A percentile compares a stretch with the other conserved stretches of the same genome.
These are phyloP conservation scores for Schizothorax lantsangensis DNA, from an alignment of 2,797 vertebrate genomes.

Conservation along the genomic window DNA sequence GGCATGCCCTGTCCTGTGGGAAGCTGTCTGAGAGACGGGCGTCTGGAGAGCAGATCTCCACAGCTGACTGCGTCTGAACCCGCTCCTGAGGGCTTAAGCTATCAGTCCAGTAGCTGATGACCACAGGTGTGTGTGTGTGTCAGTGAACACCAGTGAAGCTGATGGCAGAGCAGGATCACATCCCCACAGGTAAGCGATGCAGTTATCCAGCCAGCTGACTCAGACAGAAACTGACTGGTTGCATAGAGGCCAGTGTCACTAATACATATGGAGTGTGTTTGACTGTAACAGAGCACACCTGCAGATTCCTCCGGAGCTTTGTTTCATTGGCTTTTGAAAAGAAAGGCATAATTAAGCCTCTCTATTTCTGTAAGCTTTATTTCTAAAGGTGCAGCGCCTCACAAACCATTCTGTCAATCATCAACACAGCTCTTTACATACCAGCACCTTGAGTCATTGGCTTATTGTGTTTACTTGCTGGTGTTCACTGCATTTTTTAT, in stretches of 20 bases:
- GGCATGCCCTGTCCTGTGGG: conserved; percentile 16
- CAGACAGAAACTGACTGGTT: neutral
- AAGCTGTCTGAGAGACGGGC: neutral
- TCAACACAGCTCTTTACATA: neutral
- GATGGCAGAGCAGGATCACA: conserved; percentile 9
- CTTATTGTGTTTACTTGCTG: neutral
- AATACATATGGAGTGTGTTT: neutral
- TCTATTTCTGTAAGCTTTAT: neutral
- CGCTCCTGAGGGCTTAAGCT: conserved; percentile 35
- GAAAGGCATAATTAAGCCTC: neutral
- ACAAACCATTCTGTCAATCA: neutral
- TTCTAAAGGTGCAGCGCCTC: neutral
- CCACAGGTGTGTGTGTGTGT: conserved; percentile 23
- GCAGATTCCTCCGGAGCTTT: neutral
- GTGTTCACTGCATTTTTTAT: neutral
- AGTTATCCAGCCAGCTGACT: conserved; percentile 29
- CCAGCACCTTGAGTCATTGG: neutral
- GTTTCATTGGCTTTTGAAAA: neutral
- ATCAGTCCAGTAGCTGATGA: conserved; percentile 38
- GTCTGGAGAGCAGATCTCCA: conserved; percentile 47
- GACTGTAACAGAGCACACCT: neutral
- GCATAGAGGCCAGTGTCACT: neutral
- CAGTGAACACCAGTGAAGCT: conserved; percentile 14
- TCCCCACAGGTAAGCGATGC: neutral
- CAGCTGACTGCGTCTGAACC: conserved; percentile 21